These are phyloP conservation scores for Ellobium chinense DNA, from an alignment of 2,888 invertebrate genomes.

Conservation along the genomic window DNA sequence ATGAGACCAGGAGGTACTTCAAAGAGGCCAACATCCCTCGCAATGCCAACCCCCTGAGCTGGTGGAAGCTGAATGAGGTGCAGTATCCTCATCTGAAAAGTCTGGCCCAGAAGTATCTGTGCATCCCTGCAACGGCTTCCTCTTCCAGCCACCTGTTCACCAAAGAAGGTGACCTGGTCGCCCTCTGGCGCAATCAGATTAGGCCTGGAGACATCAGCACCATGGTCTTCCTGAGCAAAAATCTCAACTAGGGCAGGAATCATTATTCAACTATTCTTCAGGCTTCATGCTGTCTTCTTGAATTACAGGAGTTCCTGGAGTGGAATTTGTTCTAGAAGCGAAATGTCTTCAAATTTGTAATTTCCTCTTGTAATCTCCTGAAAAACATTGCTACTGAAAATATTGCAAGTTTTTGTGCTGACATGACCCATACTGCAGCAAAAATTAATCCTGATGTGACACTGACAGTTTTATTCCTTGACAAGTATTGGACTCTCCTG, in stretches of 20 bases:
- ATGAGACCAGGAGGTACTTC: slow-evolving; percentile 34
- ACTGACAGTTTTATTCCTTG: too few relatives aligned
- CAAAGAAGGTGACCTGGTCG: slow-evolving; percentile 34
- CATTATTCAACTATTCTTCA: background rate
- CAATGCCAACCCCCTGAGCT: slow-evolving; percentile 39
- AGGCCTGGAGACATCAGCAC: slow-evolving; percentile 33
- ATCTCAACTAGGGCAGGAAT: slow-evolving; percentile 3
- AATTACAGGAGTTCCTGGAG: background rate
- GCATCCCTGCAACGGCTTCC: slow-evolving; percentile 44
- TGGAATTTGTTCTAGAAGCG: background rate
- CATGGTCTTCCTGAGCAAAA: slow-evolving; percentile 44
- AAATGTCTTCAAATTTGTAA: too few relatives aligned
- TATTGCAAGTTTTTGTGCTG: too few relatives aligned
- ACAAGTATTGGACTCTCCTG: too few relatives aligned
- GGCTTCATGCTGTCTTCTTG: background rate
- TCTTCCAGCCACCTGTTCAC: slow-evolving; percentile 35
- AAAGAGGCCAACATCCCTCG: slow-evolving; percentile 44
- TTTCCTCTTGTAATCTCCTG: too few relatives aligned
- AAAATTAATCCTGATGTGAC: too few relatives aligned
- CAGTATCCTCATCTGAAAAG: slow-evolving; percentile 41
- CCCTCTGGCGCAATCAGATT: slow-evolving; percentile 16
- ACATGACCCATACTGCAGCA: too few relatives aligned
- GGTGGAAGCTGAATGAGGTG: slow-evolving; percentile 45
- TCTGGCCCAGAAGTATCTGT: slow-evolving; percentile 44
- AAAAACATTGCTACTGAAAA: too few relatives aligned